Percentiles rank a stretch among this genome's conserved stretches.
phyloP scores from a whole-genome alignment of 2,888 invertebrate genomes.

The Parapristionchus giblindavisi region DNA sequence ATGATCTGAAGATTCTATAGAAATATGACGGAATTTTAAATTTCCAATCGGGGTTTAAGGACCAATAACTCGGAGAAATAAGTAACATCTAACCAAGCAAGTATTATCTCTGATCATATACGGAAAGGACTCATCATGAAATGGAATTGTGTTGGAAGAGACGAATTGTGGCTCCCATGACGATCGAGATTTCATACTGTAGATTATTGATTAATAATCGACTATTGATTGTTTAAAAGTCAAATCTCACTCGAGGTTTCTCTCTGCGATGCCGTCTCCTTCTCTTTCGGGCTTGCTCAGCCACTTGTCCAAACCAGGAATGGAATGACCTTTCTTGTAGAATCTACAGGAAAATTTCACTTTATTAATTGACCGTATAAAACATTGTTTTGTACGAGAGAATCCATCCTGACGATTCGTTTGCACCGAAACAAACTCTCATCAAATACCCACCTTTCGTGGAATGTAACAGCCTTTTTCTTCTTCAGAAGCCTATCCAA shows the following conservation, averaged over 20 bases:
- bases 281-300: not conserved
- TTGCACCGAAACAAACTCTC: not conserved
- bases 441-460: conserved; percentile 1
- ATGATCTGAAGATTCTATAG: no score
- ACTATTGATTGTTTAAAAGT: not conserved
- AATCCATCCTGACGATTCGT: no score
- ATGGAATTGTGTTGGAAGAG: conserved; percentile 23
- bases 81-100: conserved; percentile 37
- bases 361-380: not conserved
- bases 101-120: conserved; percentile 39
- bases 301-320: not conserved
- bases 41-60: no score
- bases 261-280: not conserved
- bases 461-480: conserved; percentile 31
- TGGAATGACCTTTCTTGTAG: not conserved
- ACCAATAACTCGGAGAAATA: no score
- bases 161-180: conserved; percentile 38
- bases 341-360: not conserved
- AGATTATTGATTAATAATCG: no score
- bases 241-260: not conserved
- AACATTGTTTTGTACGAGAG: not conserved
- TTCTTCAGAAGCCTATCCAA: conserved; percentile 7
- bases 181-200: no score
- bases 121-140: conserved; percentile 29
- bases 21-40: no score